Percentiles rank a stretch among this genome's conserved stretches.
Evolutionary conservation across 2,888 invertebrate genomes (phyloP).

Genomic region (Volucella inflata): DNA sequence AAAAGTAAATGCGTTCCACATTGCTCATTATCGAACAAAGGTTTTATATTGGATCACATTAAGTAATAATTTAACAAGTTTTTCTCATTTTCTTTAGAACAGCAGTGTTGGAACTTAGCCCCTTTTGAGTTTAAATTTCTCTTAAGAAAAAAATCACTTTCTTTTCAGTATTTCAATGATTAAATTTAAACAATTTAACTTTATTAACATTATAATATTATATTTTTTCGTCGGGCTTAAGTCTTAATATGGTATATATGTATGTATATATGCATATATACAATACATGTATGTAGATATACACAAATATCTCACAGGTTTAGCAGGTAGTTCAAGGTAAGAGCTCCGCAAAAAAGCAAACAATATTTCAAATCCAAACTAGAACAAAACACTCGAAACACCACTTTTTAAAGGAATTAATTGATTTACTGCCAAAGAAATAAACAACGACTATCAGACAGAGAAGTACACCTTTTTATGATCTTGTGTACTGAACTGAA

Average conservation of each 20-base stretch:
- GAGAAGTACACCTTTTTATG: conserved; percentile 48
- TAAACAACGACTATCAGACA: conserved; percentile 67
- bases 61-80: too few relatives aligned
- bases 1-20: too few relatives aligned
- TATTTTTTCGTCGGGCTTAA: too few relatives aligned
- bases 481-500: conserved; percentile 46
- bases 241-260: background rate
- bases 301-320: background rate
- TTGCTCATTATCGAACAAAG: too few relatives aligned
- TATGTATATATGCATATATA: background rate
- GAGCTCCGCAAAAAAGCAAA: conserved; percentile 57
- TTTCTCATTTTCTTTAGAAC: too few relatives aligned
- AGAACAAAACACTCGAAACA: conserved; percentile 68
- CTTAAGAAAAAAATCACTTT: too few relatives aligned
- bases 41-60: too few relatives aligned
- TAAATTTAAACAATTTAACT: too few relatives aligned
- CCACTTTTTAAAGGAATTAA: conserved; percentile 44
- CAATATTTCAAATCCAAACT: conserved; percentile 69
- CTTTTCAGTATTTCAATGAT: too few relatives aligned
- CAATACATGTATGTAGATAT: background rate
- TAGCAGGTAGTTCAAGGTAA: conserved; percentile 23
- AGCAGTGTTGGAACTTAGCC: too few relatives aligned
- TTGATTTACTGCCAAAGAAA: conserved; percentile 59
- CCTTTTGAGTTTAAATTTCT: too few relatives aligned
- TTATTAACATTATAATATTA: too few relatives aligned